phyloP scores from a whole-genome alignment of 2,797 vertebrate genomes.

The Gobio occitaniae region DNA sequence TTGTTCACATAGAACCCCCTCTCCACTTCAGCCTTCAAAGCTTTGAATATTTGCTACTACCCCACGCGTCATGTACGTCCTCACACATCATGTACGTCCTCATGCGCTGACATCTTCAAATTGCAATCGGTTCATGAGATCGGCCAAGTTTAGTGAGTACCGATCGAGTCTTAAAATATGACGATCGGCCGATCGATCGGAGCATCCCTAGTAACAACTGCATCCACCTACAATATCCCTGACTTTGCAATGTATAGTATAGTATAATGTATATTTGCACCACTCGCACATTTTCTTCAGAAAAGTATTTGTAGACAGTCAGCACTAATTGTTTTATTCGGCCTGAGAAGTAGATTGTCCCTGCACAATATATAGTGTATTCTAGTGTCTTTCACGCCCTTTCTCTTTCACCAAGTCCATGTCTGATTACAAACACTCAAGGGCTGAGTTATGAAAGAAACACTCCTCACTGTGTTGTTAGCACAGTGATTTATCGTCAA shows the following conservation, averaged over 20 bases:
- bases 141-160: too few species aligned
- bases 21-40: too few species aligned
- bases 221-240: too few species aligned
- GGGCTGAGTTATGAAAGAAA: conserved; percentile 58
- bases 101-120: too few species aligned
- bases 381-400: conserved; percentile 17
- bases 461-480: conserved; percentile 36
- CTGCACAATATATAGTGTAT: conserved; percentile 6
- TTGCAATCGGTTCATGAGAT: too few species aligned
- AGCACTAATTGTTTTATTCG: neutral
- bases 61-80: too few species aligned
- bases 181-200: too few species aligned
- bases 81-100: too few species aligned
- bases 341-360: neutral
- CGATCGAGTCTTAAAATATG: too few species aligned
- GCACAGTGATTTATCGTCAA: conserved; percentile 39
- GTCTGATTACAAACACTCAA: conserved; percentile 19
- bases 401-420: conserved; percentile 1
- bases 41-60: too few species aligned
- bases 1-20: too few species aligned
- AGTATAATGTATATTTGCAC: neutral
- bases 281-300: neutral
- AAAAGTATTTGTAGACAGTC: neutral
- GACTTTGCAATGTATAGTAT: neutral
- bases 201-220: too few species aligned